Evolutionary conservation across 1,140 invertebrate species (phyloP), one percentile per base, ranked within the genome.

Genomic region (Scylla paramamosain): DNA sequence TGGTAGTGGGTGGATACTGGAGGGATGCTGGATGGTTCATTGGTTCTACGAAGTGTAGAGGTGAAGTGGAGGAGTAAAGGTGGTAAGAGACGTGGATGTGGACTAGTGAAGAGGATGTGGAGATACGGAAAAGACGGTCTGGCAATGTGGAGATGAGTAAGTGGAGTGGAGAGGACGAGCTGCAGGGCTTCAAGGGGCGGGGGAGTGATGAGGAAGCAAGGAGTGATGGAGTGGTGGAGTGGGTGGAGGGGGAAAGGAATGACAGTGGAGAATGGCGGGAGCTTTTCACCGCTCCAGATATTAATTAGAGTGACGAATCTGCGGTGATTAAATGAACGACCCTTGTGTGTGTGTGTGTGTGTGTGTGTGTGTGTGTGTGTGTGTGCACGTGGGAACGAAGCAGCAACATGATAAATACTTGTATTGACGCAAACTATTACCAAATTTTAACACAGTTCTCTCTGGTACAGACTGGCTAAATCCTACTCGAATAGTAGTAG

Each of bases 401-500:
- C 52, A 59, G 52, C 52, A 59, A 59, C 10, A 20, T 59, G 16
- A 59, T 20, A 59, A 4, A 59, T 20, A 59, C 52, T 59, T 59
- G 16, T 59, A 59, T 20, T 59, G 16, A 59, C 52, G 16, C 6
- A 6, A 39, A 39, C 6, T 39, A 39, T 39, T 2, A 39, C 39
- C 6, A 39, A 6, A 39, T 39, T 39, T 39, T 6, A 39, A 39
- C 39, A 39, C 39, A 6, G 6, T 6, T 39, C 39, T 39, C 39
- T 39, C 39, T 39, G 39, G 39, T 39, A 6, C 39, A 39, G 39
- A 1, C 39, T 39, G 39, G 39, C 6, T 39, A 39, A 6, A 39
- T 39, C n/a, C n/a, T n/a, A n/a, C n/a, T n/a, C n/a, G n/a, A 88
- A 31, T 32, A 88, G 86, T 32, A 88, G 86, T 32, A 88, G 28